phyloP scores from a whole-genome alignment of 2,888 invertebrate genomes.

The Ferrisia virgata region DNA sequence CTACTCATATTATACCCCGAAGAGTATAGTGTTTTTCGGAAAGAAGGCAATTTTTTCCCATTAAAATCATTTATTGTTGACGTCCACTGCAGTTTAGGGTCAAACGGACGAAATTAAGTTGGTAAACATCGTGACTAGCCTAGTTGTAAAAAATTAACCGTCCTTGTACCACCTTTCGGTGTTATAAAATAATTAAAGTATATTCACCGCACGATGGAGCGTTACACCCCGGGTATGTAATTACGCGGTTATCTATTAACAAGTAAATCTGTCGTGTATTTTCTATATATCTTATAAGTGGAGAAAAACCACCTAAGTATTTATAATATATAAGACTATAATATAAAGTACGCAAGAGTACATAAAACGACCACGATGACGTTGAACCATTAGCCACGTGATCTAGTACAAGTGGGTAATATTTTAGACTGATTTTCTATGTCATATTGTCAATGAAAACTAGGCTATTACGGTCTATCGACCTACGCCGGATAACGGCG shows the following conservation, averaged over 20 bases:
- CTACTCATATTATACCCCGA: background rate
- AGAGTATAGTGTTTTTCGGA: background rate
- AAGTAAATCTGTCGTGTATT: conserved; percentile 13
- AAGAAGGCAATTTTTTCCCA: background rate
- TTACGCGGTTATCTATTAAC: conserved; percentile 20
- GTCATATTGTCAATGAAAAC: background rate
- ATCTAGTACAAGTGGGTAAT: too few species aligned
- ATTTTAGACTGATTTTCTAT: too few species aligned
- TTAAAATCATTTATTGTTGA: conserved; percentile 1
- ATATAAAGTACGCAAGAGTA: too few species aligned
- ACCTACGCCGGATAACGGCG: too few species aligned
- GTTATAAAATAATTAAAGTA: conserved; percentile 40
- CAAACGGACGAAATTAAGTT: conserved; percentile 38
- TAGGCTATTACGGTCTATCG: too few species aligned
- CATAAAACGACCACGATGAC: background rate
- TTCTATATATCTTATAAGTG: background rate
- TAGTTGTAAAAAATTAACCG: conserved; percentile 36
- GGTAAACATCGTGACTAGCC: conserved; percentile 41
- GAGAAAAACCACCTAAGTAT: background rate
- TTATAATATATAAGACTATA: too few species aligned
- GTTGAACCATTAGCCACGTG: background rate
- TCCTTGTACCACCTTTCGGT: conserved; percentile 39
- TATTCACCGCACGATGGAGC: conserved; percentile 21
- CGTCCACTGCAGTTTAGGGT: conserved; percentile 30
- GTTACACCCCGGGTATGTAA: background rate